These are phyloP conservation scores for Archips xylosteana DNA, from an alignment of 2,888 invertebrate genomes.

Conservation along the genomic window DNA sequence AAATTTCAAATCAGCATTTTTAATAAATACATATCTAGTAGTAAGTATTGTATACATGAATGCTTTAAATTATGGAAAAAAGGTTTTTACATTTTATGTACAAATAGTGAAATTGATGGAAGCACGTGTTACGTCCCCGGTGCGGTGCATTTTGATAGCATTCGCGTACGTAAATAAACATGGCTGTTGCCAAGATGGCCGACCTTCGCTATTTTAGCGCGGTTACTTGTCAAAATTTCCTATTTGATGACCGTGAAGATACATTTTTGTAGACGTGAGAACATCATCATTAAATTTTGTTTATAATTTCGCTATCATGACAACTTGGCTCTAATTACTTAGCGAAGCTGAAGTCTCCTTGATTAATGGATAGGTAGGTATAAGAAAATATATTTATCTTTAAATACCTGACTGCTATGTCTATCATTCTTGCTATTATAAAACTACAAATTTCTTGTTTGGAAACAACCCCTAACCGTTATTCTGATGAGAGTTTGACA, in stretches of 20 bases:
- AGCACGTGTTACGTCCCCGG: constrained; percentile 73
- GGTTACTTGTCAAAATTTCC: constrained; percentile 60
- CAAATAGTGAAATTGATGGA: constrained; percentile 60
- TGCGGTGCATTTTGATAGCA: constrained; percentile 78
- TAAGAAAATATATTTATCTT: too few relatives aligned
- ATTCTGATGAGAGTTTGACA: neutral
- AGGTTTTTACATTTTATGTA: neutral
- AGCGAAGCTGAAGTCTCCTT: too few relatives aligned
- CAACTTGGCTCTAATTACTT: neutral
- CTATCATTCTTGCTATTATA: too few relatives aligned
- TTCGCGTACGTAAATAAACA: constrained; percentile 83
- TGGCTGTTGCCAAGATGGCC: constrained; percentile 78
- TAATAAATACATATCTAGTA: too few relatives aligned
- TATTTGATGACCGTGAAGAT: constrained; percentile 60
- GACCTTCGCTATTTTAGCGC: constrained; percentile 82
- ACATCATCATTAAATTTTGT: constrained; percentile 23
- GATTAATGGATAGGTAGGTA: too few relatives aligned
- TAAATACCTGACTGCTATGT: too few relatives aligned
- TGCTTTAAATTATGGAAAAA: neutral
- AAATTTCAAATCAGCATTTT: too few relatives aligned
- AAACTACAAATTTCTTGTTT: neutral
- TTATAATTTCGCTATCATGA: neutral
- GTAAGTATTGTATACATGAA: too few relatives aligned
- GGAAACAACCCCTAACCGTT: neutral
- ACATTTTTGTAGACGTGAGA: constrained; percentile 32